A percentile compares a stretch with the other conserved stretches of the same genome.
Conservation (phyloP, 53 echinoderm and acorn worm genomes). For the Zoroaster sp. region DNA sequence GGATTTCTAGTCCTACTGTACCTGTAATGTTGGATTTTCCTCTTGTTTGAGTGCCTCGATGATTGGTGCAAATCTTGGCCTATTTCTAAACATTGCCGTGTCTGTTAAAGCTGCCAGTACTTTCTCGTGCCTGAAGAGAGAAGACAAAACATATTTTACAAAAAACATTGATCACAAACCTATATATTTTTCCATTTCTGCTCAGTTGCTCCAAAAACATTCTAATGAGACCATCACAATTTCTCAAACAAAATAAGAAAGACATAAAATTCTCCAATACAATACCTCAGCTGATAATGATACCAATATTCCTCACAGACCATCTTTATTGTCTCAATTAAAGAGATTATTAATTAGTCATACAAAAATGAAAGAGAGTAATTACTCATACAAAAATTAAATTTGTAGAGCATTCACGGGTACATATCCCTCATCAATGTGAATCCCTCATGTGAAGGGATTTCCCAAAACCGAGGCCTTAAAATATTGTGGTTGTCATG, state of each 20-base stretch:
- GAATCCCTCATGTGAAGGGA: too few species aligned
- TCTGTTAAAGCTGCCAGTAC: conserved; percentile 88
- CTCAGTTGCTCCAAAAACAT: too few species aligned
- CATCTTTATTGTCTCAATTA: neutral
- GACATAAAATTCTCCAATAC: neutral
- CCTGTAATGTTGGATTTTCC: conserved; percentile 76
- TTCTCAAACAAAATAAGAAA: too few species aligned
- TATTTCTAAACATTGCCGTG: conserved; percentile 72
- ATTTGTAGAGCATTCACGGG: too few species aligned
- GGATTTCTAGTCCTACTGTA: too few species aligned
- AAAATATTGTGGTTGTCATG: neutral
- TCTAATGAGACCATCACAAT: too few species aligned
- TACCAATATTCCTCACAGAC: neutral
- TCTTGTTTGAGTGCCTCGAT: conserved; percentile 84
- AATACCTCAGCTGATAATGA: neutral
- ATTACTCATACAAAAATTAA: too few species aligned
- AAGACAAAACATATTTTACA: neutral
- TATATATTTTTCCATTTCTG: too few species aligned
- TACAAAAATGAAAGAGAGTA: too few species aligned
- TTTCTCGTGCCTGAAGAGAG: conserved; percentile 74
- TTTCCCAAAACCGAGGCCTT: too few species aligned
- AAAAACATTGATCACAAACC: neutral
- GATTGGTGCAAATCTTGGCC: conserved; percentile 89
- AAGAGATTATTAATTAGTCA: too few species aligned
- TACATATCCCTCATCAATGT: too few species aligned